Conservation (phyloP, 2,888 invertebrate genomes). For the Eilema caniola region DNA sequence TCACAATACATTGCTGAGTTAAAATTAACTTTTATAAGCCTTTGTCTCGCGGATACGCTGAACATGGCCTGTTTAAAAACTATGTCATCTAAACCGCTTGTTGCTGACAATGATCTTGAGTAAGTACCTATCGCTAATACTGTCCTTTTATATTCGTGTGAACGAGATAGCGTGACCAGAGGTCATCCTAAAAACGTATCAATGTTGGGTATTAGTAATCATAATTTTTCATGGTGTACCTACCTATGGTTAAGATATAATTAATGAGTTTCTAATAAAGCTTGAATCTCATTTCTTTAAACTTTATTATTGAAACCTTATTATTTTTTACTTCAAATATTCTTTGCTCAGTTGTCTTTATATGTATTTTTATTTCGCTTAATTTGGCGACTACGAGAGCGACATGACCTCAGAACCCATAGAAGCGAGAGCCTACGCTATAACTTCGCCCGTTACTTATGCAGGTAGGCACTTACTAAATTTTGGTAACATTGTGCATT, state of each 20-base stretch:
- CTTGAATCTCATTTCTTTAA: too few species aligned
- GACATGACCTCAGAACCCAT: not conserved
- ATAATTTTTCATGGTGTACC: too few species aligned
- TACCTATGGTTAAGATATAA: too few species aligned
- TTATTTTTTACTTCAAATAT: not conserved
- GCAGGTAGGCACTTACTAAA: too few species aligned
- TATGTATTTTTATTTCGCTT: not conserved
- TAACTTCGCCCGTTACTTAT: not conserved
- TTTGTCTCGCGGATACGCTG: slow-evolving; percentile 18
- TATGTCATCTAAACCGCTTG: slow-evolving; percentile 24
- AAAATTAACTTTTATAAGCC: slow-evolving; percentile 21
- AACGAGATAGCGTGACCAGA: not conserved
- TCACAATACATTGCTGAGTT: slow-evolving; percentile 47
- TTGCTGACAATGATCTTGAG: not conserved
- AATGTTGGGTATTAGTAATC: not conserved
- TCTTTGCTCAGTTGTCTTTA: not conserved
- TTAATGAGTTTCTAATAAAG: too few species aligned
- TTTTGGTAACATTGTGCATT: not conserved
- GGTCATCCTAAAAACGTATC: not conserved
- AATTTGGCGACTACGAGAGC: not conserved
- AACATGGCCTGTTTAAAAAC: slow-evolving; percentile 24
- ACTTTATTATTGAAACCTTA: too few species aligned
- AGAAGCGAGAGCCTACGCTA: not conserved
- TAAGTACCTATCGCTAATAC: not conserved
- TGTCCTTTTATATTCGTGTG: not conserved